Evolutionary conservation across 2,888 invertebrate species (phyloP).

Genomic region (Drosophila recens): DNA sequence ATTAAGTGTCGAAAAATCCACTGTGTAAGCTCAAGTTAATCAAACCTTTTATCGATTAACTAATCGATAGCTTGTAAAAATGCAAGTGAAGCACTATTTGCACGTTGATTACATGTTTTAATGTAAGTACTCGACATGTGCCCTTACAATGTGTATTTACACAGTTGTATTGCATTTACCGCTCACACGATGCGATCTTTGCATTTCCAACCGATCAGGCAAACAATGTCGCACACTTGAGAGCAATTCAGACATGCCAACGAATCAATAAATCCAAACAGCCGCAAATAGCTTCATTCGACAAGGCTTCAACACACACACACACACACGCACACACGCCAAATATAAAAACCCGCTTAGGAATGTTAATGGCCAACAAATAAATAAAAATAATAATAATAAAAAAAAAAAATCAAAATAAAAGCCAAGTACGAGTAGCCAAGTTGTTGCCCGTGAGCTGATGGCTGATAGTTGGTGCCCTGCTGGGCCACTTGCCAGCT

Average conservation of each 20-base stretch:
- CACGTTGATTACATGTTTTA: not conserved
- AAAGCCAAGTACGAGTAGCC: constrained; percentile 32
- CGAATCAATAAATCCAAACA: constrained; percentile 58
- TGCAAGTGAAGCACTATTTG: not conserved
- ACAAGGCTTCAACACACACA: constrained; percentile 24
- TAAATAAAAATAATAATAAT: constrained; percentile 15
- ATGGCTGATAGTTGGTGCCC: constrained; percentile 37
- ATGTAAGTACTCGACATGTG: constrained; percentile 1
- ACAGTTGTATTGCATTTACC: constrained; percentile 13
- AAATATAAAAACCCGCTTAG: constrained; percentile 32
- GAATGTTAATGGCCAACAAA: constrained; percentile 56
- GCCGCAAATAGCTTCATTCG: constrained; percentile 59
- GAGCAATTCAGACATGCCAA: constrained; percentile 61
- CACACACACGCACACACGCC: constrained; percentile 16
- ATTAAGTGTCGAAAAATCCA: too few relatives aligned
- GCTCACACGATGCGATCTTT: constrained; percentile 24
- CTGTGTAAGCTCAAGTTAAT: not conserved
- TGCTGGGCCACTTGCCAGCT: constrained; percentile 58
- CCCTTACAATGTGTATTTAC: constrained; percentile 20
- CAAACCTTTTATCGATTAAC: not conserved
- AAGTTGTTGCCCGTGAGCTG: constrained; percentile 18
- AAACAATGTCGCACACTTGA: constrained; percentile 55
- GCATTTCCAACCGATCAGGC: constrained; percentile 32
- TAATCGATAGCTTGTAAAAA: constrained; percentile 9
- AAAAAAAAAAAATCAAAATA: constrained; percentile 10